A percentile compares a stretch with the other conserved stretches of the same genome.
Evolutionary conservation across 1,140 invertebrate genomes (phyloP).

Genomic region (Heliconius congener): DNA sequence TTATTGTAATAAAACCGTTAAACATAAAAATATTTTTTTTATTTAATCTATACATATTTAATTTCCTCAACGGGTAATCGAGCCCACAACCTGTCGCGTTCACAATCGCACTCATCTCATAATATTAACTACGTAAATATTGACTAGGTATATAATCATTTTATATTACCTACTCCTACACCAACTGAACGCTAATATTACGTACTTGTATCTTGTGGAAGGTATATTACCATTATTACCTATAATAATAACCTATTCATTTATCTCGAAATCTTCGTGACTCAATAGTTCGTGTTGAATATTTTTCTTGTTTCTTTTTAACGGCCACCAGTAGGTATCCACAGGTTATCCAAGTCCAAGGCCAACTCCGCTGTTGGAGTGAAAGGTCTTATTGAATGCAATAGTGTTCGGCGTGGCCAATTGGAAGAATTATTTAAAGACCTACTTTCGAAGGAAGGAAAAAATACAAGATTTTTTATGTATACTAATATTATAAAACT

Average conservation of each 20-base stretch:
- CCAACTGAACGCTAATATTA: too few relatives aligned
- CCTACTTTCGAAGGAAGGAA: slow-evolving; percentile 4
- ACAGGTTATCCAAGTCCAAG: slow-evolving; percentile 40
- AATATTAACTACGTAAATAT: too few relatives aligned
- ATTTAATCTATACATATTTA: too few relatives aligned
- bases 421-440: slow-evolving; percentile 3
- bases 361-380: slow-evolving; percentile 31
- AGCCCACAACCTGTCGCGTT: too few relatives aligned
- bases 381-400: slow-evolving; percentile 31
- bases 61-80: too few relatives aligned
- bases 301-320: slow-evolving; percentile 29
- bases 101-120: background rate
- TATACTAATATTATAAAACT: background rate
- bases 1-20: too few relatives aligned
- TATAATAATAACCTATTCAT: slow-evolving; percentile 11
- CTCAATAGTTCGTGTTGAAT: slow-evolving; percentile 15
- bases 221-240: background rate
- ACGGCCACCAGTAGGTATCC: slow-evolving; percentile 7
- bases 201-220: background rate
- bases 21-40: too few relatives aligned
- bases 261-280: slow-evolving; percentile 15
- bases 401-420: slow-evolving; percentile 18
- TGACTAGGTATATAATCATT: background rate
- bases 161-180: background rate
- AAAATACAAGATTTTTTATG: background rate